Evolutionary conservation across 1,140 invertebrate genomes (phyloP).

Genomic region (Drosophila miranda): DNA sequence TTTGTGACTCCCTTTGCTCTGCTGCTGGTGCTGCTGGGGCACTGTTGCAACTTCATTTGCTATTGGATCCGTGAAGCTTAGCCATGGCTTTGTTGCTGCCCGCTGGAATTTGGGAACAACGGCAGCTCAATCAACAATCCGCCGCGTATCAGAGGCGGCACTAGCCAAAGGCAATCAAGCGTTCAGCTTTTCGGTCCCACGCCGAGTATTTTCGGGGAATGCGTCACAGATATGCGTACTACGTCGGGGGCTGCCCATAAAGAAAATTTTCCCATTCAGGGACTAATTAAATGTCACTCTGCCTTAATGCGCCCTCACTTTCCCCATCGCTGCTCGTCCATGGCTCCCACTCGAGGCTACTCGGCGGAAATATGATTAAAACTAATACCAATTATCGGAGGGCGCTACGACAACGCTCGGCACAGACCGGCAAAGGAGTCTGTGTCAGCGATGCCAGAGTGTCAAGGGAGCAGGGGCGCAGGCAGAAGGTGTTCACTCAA

Average conservation of each 20-base stretch:
- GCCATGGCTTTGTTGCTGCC: not conserved
- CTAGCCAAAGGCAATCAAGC: conserved; percentile 22
- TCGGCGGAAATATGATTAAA: conserved; percentile 63
- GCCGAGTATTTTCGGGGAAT: too few relatives aligned
- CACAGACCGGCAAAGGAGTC: conserved; percentile 9
- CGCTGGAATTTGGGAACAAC: conserved; percentile 36
- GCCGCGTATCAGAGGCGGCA: conserved; percentile 11
- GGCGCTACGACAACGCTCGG: conserved; percentile 1
- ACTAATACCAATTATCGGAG: conserved; percentile 68
- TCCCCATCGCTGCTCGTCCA: too few relatives aligned
- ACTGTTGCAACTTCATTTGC: not conserved
- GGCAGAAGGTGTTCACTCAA: conserved; percentile 27
- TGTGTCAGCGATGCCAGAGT: conserved; percentile 66
- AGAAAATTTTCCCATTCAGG: too few relatives aligned
- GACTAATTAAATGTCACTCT: too few relatives aligned
- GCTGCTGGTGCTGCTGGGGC: conserved; percentile 34
- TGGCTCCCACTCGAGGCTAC: conserved; percentile 10
- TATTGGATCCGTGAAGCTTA: conserved; percentile 21
- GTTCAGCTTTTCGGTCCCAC: too few relatives aligned
- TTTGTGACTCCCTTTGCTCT: conserved; percentile 31
- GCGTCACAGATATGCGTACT: too few relatives aligned
- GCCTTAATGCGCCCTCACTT: too few relatives aligned
- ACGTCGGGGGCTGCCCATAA: too few relatives aligned
- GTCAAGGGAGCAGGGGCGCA: conserved; percentile 1
- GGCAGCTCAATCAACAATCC: conserved; percentile 57